phyloP scores from a whole-genome alignment of 1,140 invertebrate species.

The Ostrea denselamellosa region DNA sequence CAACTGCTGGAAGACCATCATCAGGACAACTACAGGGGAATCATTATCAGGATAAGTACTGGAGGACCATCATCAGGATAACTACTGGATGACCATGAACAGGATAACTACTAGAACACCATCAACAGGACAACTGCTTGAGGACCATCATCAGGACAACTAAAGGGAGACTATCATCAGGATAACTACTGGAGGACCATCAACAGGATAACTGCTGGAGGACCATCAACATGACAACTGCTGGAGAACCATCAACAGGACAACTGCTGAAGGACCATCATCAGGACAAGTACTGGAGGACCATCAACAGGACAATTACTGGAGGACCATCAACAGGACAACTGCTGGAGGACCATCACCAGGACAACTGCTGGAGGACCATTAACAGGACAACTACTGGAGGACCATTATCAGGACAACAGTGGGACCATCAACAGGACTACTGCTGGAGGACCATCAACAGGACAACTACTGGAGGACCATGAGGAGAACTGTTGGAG shows the following conservation, averaged over 20 bases:
- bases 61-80: background rate
- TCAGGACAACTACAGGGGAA: background rate
- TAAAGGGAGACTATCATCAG: background rate
- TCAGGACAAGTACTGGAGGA: background rate
- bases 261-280: background rate
- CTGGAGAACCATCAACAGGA: too few relatives aligned
- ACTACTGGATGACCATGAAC: too few relatives aligned
- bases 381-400: background rate
- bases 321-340: background rate
- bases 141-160: background rate
- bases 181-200: background rate
- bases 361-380: background rate
- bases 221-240: background rate
- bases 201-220: background rate
- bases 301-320: background rate
- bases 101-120: too few relatives aligned
- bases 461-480: background rate
- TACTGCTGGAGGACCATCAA: background rate
- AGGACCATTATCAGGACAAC: background rate
- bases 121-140: background rate
- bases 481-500: background rate
- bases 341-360: background rate
- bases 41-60: background rate
- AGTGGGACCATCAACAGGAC: background rate
- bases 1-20: background rate